phyloP scores from a whole-genome alignment of 2,888 invertebrate genomes.

The Oscheius sp. region DNA sequence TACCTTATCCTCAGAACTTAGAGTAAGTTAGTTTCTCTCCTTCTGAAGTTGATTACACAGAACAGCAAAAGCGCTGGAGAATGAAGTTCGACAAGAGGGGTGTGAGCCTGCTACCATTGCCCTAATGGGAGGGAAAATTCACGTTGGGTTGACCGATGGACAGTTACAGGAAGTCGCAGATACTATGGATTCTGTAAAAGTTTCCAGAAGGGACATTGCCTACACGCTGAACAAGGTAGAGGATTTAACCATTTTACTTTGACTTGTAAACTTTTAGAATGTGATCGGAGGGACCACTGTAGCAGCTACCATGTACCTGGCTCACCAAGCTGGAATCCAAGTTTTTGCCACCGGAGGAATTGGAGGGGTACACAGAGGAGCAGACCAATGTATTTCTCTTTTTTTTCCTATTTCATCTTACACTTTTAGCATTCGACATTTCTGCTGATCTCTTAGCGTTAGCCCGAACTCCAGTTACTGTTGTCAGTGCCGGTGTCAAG shows the following conservation, averaged over 20 bases:
- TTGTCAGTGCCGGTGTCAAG: slow-evolving; percentile 95
- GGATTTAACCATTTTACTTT: no score
- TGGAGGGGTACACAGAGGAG: slow-evolving; percentile 94
- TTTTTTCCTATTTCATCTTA: not conserved
- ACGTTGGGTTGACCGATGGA: slow-evolving; percentile 77
- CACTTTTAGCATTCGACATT: slow-evolving; percentile 81
- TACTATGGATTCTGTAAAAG: slow-evolving; percentile 81
- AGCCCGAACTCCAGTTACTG: slow-evolving; percentile 86
- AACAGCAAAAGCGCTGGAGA: slow-evolving; percentile 86
- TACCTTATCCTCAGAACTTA: slow-evolving; percentile 92
- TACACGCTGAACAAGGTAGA: slow-evolving; percentile 58
- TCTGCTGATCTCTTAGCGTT: slow-evolving; percentile 94
- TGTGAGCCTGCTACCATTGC: slow-evolving; percentile 92
- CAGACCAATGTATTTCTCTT: slow-evolving; percentile 79
- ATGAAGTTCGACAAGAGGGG: slow-evolving; percentile 80
- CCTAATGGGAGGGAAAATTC: slow-evolving; percentile 81
- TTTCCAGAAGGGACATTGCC: slow-evolving; percentile 80
- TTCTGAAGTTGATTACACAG: slow-evolving; percentile 65
- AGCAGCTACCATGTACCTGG: slow-evolving; percentile 89
- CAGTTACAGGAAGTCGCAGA: slow-evolving; percentile 81
- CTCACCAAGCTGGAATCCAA: slow-evolving; percentile 85
- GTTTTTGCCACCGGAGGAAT: slow-evolving; percentile 93
- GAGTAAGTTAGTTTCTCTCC: slow-evolving; percentile 74
- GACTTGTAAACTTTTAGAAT: slow-evolving; percentile 38
- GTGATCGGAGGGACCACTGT: slow-evolving; percentile 90